phyloP scores from a whole-genome alignment of 2,113 vertebrate genomes.

The Procavia capensis region DNA sequence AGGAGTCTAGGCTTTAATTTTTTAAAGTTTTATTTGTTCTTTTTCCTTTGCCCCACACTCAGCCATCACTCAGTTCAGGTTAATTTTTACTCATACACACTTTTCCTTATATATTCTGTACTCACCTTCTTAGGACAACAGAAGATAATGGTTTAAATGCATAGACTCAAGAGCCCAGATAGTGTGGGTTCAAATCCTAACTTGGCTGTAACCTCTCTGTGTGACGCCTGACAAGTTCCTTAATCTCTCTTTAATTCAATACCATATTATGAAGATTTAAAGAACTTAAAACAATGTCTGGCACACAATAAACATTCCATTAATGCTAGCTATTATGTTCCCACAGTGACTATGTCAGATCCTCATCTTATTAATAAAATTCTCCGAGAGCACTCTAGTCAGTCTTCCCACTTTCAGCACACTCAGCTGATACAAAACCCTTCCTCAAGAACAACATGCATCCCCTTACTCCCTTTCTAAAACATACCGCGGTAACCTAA shows the following conservation, averaged over 20 bases:
- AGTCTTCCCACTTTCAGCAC: background rate
- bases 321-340: slow-evolving; percentile 3
- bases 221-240: background rate
- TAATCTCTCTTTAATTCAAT: background rate
- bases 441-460: background rate
- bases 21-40: slow-evolving; percentile 7
- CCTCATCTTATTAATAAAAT: slow-evolving; percentile 20
- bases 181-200: slow-evolving; percentile 37
- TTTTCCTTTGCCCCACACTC: background rate
- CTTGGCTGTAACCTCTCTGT: background rate
- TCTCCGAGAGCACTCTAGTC: slow-evolving; percentile 49
- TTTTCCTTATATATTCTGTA: background rate
- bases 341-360: slow-evolving; percentile 26
- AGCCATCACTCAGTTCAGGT: background rate
- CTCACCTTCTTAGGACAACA: background rate
- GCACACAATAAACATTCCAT: background rate
- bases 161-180: background rate
- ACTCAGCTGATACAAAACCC: background rate
- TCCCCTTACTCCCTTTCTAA: background rate
- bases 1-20: background rate
- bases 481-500: background rate
- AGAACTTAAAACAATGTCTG: slow-evolving; percentile 22
- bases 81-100: slow-evolving; percentile 25
- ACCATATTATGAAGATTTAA: background rate
- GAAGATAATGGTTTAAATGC: slow-evolving; percentile 14